phyloP scores from a whole-genome alignment of 2,113 vertebrate genomes.

The Oenanthe melanoleuca region DNA sequence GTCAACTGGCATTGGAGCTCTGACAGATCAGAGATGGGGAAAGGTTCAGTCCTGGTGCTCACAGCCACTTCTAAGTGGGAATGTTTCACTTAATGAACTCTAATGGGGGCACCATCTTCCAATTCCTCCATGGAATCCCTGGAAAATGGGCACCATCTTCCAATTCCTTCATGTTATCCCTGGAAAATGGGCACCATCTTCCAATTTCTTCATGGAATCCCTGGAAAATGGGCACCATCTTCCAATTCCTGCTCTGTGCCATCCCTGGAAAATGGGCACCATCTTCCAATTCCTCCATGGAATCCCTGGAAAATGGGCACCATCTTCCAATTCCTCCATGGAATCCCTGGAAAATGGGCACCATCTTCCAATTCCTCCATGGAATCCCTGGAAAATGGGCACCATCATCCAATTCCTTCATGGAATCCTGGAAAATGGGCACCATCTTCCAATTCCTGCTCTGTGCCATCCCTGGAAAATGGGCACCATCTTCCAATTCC shows the following conservation, averaged over 20 bases:
- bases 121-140: not conserved
- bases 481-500: too few species aligned
- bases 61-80: not conserved
- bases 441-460: not conserved
- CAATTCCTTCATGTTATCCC: fast-evolving
- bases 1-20: constrained; percentile 14
- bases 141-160: not conserved
- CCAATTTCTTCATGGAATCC: not conserved
- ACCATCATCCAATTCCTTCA: not conserved
- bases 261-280: not conserved
- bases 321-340: not conserved
- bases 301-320: not conserved
- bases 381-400: fast-evolving
- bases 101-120: not conserved
- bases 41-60: not conserved
- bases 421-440: fast-evolving
- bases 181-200: not conserved
- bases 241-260: not conserved
- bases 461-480: not conserved
- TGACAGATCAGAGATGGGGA: not conserved
- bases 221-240: not conserved
- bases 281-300: too few species aligned
- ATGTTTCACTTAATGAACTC: not conserved
- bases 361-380: not conserved
- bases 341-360: not conserved